Evolutionary conservation across 1,140 invertebrate genomes (phyloP), one percentile per base, ranked within the genome.

Genomic region (Drosophila gunungcola): DNA sequence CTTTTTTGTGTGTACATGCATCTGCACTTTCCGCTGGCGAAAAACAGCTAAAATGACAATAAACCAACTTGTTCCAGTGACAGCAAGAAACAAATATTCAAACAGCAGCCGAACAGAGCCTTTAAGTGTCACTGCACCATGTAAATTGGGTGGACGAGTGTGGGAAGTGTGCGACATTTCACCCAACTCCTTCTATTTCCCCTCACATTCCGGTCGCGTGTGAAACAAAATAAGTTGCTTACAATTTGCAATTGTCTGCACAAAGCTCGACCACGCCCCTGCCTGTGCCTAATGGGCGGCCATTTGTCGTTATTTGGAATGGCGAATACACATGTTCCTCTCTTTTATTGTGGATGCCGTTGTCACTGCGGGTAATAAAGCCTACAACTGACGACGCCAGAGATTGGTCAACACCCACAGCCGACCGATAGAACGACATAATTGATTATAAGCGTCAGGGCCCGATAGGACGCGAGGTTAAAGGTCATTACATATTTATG

Each of bases 161-260:
- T 36, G 48, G 39, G 21, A 41, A 39, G 48, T 73, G 56, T 39
- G 5, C 16, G 42, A 4, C 38, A 16, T 32, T n/a, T 21, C 25
- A 7, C 9, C 41, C 21, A 6, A 5, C 43, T 25, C 39, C 34
- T 9, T 25, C 42, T 38, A 11, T 32, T 49, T 46, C 21, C 27
- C 42, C 57, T 57, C 57, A 48, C 58, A 29, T 38, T 65, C n/a
- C 16, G 45, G 10, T 29, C 13, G 10, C 29, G 27, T 12, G 55
- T 27, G 21, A 21, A 21, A 7, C 39, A 41, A 52, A 73, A 61
- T 53, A 62, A 52, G 38, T 64, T 75, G 72, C 73, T 67, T 43
- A 53, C 73, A 76, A 53, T 67, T 67, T 34, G 61, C 61, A 76
- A 76, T 76, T 76, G 73, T 76, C 73, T 65, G 61, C 42, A 46